phyloP scores from a whole-genome alignment of 2,797 vertebrate genomes.

The Sardinella longiceps region DNA sequence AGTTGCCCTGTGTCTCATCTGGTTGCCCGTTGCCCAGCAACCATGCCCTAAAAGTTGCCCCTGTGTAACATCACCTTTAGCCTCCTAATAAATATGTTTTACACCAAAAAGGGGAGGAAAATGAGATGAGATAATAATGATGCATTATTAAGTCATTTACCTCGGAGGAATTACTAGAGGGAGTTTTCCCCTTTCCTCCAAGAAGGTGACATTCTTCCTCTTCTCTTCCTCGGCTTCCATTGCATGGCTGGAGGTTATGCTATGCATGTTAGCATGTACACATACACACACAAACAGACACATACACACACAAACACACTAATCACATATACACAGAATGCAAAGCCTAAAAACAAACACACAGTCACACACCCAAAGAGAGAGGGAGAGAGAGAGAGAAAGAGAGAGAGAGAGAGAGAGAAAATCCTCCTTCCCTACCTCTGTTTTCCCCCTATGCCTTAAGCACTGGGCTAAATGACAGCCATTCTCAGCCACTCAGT shows the following conservation, averaged over 20 bases:
- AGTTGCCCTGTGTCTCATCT: too few relatives aligned
- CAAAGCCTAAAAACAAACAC: not conserved
- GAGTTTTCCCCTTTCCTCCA: not conserved
- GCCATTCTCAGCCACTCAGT: constrained; percentile 41
- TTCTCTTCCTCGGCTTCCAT: not conserved
- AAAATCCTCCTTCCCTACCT: not conserved
- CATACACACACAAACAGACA: not conserved
- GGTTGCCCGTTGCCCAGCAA: too few relatives aligned
- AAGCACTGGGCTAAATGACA: constrained; percentile 49
- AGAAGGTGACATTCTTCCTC: not conserved
- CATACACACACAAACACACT: not conserved
- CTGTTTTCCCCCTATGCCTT: constrained; percentile 12
- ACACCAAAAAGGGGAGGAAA: not conserved
- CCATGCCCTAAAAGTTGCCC: too few relatives aligned
- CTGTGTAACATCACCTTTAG: too few relatives aligned
- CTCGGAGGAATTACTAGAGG: not conserved
- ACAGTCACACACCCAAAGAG: not conserved
- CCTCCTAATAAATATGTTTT: not conserved
- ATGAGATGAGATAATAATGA: not conserved
- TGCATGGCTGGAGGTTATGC: too few relatives aligned
- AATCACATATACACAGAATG: not conserved
- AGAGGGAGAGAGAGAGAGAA: not conserved
- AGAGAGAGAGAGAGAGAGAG: not conserved
- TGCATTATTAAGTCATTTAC: not conserved
- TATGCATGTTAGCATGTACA: not conserved